Percentiles rank a stretch among this genome's conserved stretches.
phyloP scores from a whole-genome alignment of 2,797 vertebrate species.

The Pangasius larnaudii region DNA sequence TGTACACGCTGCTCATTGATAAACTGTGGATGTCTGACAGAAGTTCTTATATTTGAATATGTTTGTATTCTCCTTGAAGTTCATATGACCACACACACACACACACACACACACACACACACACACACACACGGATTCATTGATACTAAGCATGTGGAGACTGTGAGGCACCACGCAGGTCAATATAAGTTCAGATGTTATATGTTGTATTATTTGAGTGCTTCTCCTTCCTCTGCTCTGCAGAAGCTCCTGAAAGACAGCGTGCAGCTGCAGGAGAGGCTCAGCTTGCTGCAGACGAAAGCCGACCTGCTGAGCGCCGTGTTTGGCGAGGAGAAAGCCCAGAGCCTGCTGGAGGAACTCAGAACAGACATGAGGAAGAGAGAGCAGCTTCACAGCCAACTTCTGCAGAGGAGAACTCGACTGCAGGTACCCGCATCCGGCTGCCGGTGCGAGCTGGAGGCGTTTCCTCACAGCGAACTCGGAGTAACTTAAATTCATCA shows the following conservation, averaged over 20 bases:
- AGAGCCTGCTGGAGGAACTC: slow-evolving; percentile 76
- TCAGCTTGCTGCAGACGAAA: slow-evolving; percentile 79
- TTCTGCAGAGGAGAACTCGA: slow-evolving; percentile 82
- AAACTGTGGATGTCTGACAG: not conserved
- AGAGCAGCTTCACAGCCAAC: slow-evolving; percentile 81
- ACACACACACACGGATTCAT: not conserved
- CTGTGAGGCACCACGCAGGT: not conserved
- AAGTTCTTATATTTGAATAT: not conserved
- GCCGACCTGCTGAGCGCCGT: slow-evolving; percentile 78
- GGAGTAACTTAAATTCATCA: not conserved
- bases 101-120: no score
- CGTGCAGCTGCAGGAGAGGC: slow-evolving; percentile 79
- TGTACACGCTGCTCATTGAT: not conserved
- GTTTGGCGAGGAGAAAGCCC: slow-evolving; percentile 78
- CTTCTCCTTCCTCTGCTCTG: not conserved
- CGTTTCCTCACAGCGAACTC: no score
- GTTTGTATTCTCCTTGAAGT: not conserved
- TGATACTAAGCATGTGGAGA: not conserved
- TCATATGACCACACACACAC: not conserved
- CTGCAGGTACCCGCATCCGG: slow-evolving; percentile 75
- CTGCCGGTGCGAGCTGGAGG: not conserved
- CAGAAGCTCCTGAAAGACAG: slow-evolving; percentile 81
- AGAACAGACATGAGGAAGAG: slow-evolving; percentile 73
- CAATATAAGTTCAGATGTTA: not conserved
- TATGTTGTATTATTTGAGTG: not conserved